Evolutionary conservation across 2,113 vertebrate genomes (phyloP).

Genomic region (Lampris incognitus): DNA sequence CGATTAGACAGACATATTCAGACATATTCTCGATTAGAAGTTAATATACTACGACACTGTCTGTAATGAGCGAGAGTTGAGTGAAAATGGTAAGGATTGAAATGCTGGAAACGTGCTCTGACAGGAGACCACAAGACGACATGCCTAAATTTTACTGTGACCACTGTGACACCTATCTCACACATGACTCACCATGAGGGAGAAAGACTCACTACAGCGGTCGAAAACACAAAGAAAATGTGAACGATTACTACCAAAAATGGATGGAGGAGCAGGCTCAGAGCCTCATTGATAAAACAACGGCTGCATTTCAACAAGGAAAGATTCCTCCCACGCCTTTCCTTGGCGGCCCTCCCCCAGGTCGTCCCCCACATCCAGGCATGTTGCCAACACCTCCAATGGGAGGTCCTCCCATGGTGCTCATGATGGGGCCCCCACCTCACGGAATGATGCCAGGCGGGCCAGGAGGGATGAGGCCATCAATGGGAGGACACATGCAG

Average conservation of each 20-base stretch:
- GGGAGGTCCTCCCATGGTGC: slow-evolving; percentile 98
- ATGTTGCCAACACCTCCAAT: slow-evolving; percentile 97
- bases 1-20: too few relatives aligned
- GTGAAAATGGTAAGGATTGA: too few relatives aligned
- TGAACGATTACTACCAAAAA: slow-evolving; percentile 99
- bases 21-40: too few relatives aligned
- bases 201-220: slow-evolving; percentile 98
- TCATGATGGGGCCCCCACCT: slow-evolving; percentile 98
- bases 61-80: too few relatives aligned
- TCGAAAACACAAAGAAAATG: slow-evolving; percentile 98
- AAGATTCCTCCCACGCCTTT: slow-evolving; percentile 97
- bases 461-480: slow-evolving; percentile 93
- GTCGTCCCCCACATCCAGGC: slow-evolving; percentile 92
- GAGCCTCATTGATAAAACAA: slow-evolving; percentile 98
- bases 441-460: slow-evolving; percentile 98
- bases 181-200: slow-evolving; percentile 98
- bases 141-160: slow-evolving; percentile 93
- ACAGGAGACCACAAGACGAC: too few relatives aligned
- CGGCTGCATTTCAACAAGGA: slow-evolving; percentile 97
- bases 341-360: slow-evolving; percentile 91
- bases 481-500: slow-evolving; percentile 97
- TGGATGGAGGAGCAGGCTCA: slow-evolving; percentile 99
- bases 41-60: too few relatives aligned
- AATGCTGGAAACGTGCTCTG: too few relatives aligned
- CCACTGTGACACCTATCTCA: slow-evolving; percentile 97